These are phyloP conservation scores for Gallinago nigripennis DNA, from an alignment of 2,797 vertebrate species.

Conservation along the genomic window DNA sequence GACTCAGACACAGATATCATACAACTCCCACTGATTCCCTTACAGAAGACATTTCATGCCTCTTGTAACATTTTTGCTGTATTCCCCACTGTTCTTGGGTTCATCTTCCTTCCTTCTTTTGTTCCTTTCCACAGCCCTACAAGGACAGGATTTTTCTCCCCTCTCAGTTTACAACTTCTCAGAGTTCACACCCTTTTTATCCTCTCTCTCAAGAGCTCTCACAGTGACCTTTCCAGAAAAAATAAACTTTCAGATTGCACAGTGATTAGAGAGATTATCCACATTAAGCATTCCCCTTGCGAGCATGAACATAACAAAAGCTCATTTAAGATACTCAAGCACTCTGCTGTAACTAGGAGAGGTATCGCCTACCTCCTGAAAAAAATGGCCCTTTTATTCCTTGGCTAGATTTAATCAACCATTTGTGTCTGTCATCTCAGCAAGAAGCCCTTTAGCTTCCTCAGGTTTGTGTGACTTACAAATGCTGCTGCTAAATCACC, in stretches of 20 bases:
- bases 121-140: background rate
- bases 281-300: background rate
- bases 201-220: background rate
- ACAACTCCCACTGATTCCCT: background rate
- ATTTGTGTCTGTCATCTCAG: background rate
- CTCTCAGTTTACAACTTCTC: background rate
- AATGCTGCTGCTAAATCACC: background rate
- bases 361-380: background rate
- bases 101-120: background rate
- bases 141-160: background rate
- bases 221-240: slow-evolving; percentile 25
- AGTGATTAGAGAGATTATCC: slow-evolving; percentile 29
- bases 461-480: background rate
- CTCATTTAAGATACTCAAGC: slow-evolving; percentile 1
- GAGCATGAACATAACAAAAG: background rate
- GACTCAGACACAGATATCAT: background rate
- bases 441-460: background rate
- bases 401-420: background rate
- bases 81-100: background rate
- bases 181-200: slow-evolving; percentile 27
- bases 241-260: slow-evolving; percentile 26
- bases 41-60: background rate
- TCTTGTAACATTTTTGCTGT: background rate
- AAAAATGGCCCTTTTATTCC: background rate
- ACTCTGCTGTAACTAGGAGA: background rate